Evolutionary conservation across 2,888 invertebrate genomes (phyloP).

Genomic region (Vannuccia rotundouncinata): DNA sequence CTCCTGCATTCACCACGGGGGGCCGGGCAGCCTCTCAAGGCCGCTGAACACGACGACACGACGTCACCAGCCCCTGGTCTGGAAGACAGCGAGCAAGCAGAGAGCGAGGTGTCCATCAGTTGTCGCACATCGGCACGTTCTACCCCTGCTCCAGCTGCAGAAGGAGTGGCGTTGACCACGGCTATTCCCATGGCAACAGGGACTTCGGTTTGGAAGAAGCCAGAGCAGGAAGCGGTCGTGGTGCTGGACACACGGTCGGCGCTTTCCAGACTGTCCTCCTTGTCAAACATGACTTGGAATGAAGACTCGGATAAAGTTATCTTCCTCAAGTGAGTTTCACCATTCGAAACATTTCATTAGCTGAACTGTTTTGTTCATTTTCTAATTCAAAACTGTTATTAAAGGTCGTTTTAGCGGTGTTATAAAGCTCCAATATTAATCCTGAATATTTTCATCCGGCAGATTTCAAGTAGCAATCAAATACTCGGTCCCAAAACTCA

Average conservation of each 20-base stretch:
- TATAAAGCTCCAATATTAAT: no score
- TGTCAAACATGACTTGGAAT: slow-evolving; percentile 51
- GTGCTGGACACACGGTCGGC: slow-evolving; percentile 40
- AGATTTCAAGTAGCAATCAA: slow-evolving; percentile 54
- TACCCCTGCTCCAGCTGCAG: background rate
- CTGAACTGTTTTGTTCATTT: no score
- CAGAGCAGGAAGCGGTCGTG: slow-evolving; percentile 37
- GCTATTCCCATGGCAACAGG: slow-evolving; percentile 43
- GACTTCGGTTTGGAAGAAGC: slow-evolving; percentile 43
- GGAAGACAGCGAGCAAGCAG: slow-evolving; percentile 42
- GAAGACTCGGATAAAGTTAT: slow-evolving; percentile 47
- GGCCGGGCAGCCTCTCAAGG: background rate
- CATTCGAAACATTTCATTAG: no score
- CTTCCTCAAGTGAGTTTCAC: slow-evolving; percentile 48
- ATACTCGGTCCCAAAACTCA: slow-evolving; percentile 54
- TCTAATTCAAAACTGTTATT: no score
- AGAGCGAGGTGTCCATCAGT: slow-evolving; percentile 39
- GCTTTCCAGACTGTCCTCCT: slow-evolving; percentile 47
- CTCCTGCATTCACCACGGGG: background rate
- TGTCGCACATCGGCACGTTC: no score
- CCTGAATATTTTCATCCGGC: no score
- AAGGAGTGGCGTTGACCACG: slow-evolving; percentile 43
- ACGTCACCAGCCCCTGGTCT: slow-evolving; percentile 42
- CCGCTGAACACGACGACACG: slow-evolving; percentile 38
- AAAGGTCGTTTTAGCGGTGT: no score